Base-by-base conservation (phyloP, 1,140 invertebrate species). In the Euschistus heros region DNA sequence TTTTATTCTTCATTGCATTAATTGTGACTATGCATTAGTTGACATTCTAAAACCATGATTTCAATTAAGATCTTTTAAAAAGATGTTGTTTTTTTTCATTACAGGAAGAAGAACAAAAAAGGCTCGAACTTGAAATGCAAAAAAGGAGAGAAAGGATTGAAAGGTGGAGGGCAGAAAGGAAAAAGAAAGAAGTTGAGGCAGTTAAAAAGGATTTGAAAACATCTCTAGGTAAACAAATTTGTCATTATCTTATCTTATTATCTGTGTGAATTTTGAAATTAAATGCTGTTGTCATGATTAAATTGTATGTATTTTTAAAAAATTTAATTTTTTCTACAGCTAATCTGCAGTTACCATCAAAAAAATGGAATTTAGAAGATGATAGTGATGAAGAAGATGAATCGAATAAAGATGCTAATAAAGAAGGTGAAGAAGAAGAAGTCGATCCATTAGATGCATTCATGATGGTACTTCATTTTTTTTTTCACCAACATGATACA, bases 361-460 rank as follows among this genome's bases (percentile, higher is more conserved):
- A 93, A 77, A 91, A 92, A 72, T 97, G 94, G 94, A 94, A 91
- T 66, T 76, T 97, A 20, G 91, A 94, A 76, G 88, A 92, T 75
- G 91, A 93, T 73, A 92, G 88, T 70, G 89, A 91, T 66, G 85
- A 86, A 70, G 84, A 76, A 71, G 84, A 86, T 69, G 83, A 85
- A 57, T 80, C 80, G 57, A 74, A 78, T 46, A 81, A 83, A 69
- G 77, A 81, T 68, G 78, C 81, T 62, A 70, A 74, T 17, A 73
- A 76, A 54, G 67, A 71, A 66, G 74, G 74, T 30, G 77, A 76
- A 59, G 79, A 82, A 67, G 79, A 93, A 68, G 93, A 97, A 76
- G 84, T 95, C 57, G 95, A 98, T 81, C 92, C 95, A 15, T 77
- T 98, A 7, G 94, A 98, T 84, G 94, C 94, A 8, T 98, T 90